A percentile compares a stretch with the other conserved stretches of the same genome.
phyloP scores from a whole-genome alignment of 2,797 vertebrate species.

The Phoeniculus purpureus region DNA sequence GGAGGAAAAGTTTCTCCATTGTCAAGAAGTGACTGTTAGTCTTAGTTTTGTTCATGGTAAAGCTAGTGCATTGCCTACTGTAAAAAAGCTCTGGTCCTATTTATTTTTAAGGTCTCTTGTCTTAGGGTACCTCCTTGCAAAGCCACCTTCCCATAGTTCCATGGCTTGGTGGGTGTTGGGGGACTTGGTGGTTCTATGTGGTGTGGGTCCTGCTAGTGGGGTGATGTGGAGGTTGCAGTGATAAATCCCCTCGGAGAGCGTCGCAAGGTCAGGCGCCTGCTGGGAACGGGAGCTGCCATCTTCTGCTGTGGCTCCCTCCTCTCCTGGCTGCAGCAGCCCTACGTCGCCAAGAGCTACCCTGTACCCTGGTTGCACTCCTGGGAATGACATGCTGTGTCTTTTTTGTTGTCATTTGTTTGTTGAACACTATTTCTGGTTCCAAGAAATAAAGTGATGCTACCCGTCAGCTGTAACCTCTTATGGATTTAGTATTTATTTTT shows the following conservation, averaged over 20 bases:
- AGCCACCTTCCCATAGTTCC: background rate
- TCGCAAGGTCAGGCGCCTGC: slow-evolving; percentile 56
- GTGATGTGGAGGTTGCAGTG: slow-evolving; percentile 11
- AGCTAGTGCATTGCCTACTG: slow-evolving; percentile 21
- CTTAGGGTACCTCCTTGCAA: background rate
- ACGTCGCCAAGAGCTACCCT: background rate
- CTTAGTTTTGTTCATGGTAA: slow-evolving; percentile 29
- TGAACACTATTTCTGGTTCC: slow-evolving; percentile 30
- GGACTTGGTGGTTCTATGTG: background rate
- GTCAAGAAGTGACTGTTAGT: slow-evolving; percentile 46
- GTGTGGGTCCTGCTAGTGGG: background rate
- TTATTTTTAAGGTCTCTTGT: slow-evolving; percentile 12
- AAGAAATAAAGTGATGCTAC: slow-evolving; percentile 55
- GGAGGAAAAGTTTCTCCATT: slow-evolving; percentile 44
- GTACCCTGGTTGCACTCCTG: slow-evolving; percentile 37
- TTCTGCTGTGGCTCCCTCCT: background rate
- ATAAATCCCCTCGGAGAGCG: slow-evolving; percentile 43
- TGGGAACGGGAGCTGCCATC: slow-evolving; percentile 53
- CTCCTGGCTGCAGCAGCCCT: slow-evolving; percentile 26
- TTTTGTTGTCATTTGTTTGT: slow-evolving; percentile 1
- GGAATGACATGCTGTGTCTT: background rate
- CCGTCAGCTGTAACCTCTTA: slow-evolving; percentile 49
- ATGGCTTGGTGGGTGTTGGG: background rate
- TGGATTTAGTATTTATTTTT: slow-evolving; percentile 39
- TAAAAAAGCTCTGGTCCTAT: slow-evolving; percentile 34